Percentiles rank a stretch among this genome's conserved stretches.
Evolutionary conservation across 2,888 invertebrate species (phyloP).

Genomic region (Idaea straminata): DNA sequence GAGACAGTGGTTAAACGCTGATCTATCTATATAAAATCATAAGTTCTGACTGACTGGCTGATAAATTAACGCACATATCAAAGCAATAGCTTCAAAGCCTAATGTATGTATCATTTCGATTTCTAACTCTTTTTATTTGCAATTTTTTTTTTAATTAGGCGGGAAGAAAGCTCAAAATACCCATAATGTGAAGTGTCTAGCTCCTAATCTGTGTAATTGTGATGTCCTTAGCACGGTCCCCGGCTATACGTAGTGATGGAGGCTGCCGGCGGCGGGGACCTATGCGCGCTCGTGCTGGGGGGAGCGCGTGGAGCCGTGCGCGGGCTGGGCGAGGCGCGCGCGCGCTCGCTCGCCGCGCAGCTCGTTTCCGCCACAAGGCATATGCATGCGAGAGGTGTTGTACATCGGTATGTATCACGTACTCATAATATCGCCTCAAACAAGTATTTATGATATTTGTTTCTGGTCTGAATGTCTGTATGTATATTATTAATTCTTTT

Average conservation of each 20-base stretch:
- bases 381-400: constrained; percentile 80
- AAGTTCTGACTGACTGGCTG: no score
- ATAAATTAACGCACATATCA: no score
- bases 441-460: background rate
- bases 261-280: constrained; percentile 85
- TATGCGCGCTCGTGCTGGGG: constrained; percentile 84
- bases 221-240: constrained; percentile 80
- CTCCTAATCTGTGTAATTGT: background rate
- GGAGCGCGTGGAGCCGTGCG: constrained; percentile 81
- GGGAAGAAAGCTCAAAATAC: no score
- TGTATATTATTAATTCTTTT: background rate
- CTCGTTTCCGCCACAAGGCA: constrained; percentile 80
- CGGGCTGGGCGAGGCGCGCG: constrained; percentile 49
- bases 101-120: no score
- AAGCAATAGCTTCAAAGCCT: no score
- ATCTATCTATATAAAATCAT: no score
- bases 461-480: background rate
- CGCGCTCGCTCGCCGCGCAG: constrained; percentile 56
- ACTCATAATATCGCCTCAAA: background rate
- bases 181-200: background rate
- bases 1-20: no score
- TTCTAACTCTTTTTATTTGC: no score
- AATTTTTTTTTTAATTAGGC: no score
- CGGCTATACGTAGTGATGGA: constrained; percentile 88
- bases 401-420: constrained; percentile 50